Conservation (phyloP, 2,888 invertebrate genomes). For the Lasioglossum marginatum region DNA sequence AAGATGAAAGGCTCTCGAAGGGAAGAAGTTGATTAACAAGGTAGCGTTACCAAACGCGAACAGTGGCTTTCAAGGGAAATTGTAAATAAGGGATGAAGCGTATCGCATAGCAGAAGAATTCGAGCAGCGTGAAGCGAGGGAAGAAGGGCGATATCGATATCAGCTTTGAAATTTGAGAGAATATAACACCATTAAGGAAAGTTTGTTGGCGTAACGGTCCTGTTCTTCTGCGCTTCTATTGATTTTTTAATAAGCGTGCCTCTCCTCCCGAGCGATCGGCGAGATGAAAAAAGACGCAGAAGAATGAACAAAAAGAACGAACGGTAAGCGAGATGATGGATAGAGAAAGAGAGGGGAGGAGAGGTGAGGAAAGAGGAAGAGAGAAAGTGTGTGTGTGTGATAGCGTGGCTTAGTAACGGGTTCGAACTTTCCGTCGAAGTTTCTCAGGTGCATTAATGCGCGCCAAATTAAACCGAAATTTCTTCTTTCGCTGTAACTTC, state of each 20-base stretch:
- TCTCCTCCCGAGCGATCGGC: slow-evolving; percentile 41
- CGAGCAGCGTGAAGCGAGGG: background rate
- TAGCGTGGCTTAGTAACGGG: slow-evolving; percentile 39
- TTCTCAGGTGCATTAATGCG: slow-evolving; percentile 72
- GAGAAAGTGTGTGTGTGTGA: background rate
- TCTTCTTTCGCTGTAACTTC: slow-evolving; percentile 66
- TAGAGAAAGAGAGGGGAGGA: background rate
- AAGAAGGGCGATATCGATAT: slow-evolving; percentile 41
- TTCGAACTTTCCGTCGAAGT: slow-evolving; percentile 64
- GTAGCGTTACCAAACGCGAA: background rate
- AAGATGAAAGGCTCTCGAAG: background rate
- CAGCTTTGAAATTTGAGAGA: slow-evolving; percentile 53
- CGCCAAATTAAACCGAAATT: slow-evolving; percentile 73
- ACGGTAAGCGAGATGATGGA: background rate
- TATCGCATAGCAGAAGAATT: slow-evolving; percentile 44
- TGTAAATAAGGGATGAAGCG: slow-evolving; percentile 36
- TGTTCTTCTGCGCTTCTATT: slow-evolving; percentile 32
- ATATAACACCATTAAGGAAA: slow-evolving; percentile 27
- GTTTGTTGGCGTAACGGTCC: slow-evolving; percentile 27
- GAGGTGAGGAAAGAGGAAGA: too few relatives aligned
- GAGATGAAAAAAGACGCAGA: slow-evolving; percentile 8
- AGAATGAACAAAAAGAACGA: background rate
- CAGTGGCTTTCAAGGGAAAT: slow-evolving; percentile 17
- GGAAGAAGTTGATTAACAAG: slow-evolving; percentile 9
- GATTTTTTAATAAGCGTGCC: slow-evolving; percentile 57